Base-by-base conservation (phyloP, 2,888 invertebrate species). In the Drosophila vallismaia region DNA sequence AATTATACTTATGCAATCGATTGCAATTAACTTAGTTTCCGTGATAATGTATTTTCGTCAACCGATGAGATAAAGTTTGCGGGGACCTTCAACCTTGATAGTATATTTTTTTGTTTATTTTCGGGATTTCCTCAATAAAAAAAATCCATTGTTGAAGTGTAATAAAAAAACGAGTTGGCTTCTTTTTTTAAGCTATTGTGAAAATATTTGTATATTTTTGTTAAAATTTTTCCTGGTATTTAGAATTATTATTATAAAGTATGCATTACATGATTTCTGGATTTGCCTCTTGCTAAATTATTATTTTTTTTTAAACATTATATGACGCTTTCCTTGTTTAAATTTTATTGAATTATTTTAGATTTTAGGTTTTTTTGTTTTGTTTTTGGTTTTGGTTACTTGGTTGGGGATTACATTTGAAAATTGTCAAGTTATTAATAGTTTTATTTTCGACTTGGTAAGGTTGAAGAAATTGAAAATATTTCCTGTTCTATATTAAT, bases 201-300 rank as follows among this genome's bases (percentile, higher is more conserved):
- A 80, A 83, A 86, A 86, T 83, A 80, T 77, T 77, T 77, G 62
- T 74, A 71, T 71, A 58, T 76, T 74, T 76, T 76, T 82, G 75
- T 83, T 87, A 86, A 83, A 81, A 74, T 79, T 84, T 86, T 79
- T 72, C 75, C 73, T 76, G 77, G 76, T 70, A 76, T 74, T 77
- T 76, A 72, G 74, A 79, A 85, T 77, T 69, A 72, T 71, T 54
- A 55, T 66, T 66, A 66, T 71, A 74, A 51, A 51, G 60, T 75
- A 69, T 68, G 59, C 53, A 60, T 36, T 64, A 77, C 58, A 74
- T 76, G 69, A 60, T 42, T 66, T 60, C 67, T 70, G 62, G 69
- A 75, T 71, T 76, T 74, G 54, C 52, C 28, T 69, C 69, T 36
- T 56, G 54, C 50, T 69, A 79, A 79, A 77, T 69, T 53, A 67